These are phyloP conservation scores for Melieria crassipennis DNA, from an alignment of 2,888 invertebrate genomes.

Conservation along the genomic window DNA sequence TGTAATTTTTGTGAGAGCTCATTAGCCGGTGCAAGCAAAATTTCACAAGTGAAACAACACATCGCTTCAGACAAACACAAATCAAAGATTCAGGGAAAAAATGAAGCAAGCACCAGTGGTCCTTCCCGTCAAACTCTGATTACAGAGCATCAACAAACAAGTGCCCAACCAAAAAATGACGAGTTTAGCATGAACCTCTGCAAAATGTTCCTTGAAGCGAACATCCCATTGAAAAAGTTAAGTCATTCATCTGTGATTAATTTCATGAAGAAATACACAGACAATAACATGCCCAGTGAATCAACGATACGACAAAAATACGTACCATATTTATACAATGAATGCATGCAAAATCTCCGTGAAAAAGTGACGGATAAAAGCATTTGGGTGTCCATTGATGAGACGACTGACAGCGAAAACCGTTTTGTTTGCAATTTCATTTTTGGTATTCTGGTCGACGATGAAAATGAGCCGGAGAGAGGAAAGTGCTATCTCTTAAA, in stretches of 20 bases:
- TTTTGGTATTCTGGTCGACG: background rate
- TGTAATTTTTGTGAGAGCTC: no score
- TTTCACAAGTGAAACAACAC: no score
- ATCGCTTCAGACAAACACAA: no score
- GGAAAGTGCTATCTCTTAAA: background rate
- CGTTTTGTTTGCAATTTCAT: background rate
- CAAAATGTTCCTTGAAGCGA: background rate
- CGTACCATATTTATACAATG: background rate
- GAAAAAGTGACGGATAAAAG: background rate
- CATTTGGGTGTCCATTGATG: background rate
- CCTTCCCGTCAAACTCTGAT: no score
- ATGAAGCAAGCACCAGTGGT: no score
- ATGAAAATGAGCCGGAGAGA: background rate
- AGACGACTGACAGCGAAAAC: background rate
- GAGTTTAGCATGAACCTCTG: background rate
- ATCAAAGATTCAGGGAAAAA: no score
- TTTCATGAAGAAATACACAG: background rate
- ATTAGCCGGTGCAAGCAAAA: no score
- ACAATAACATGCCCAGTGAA: slow-evolving; percentile 1
- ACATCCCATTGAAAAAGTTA: slow-evolving; percentile 5
- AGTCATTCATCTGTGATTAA: background rate
- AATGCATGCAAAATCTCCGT: background rate
- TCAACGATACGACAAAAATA: background rate
- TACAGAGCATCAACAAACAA: no score
- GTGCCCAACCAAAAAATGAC: no score